Conservation (phyloP, 2,888 invertebrate genomes). For the Synanthedon andrenaeformis region DNA sequence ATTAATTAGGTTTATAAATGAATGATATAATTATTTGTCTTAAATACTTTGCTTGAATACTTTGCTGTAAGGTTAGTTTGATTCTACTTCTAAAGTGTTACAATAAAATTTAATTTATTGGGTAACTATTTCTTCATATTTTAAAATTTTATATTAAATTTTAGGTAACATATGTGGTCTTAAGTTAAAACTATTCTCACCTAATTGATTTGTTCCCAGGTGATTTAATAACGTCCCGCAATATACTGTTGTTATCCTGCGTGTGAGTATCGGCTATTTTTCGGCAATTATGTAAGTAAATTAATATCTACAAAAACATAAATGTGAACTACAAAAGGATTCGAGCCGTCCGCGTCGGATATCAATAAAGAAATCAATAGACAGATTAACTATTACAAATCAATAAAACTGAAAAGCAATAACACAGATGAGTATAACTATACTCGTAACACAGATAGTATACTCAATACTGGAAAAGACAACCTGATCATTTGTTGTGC, state of each 20-base stretch:
- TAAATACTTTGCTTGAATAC: too few relatives aligned
- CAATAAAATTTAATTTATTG: too few relatives aligned
- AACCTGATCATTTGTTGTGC: too few relatives aligned
- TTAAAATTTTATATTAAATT: too few relatives aligned
- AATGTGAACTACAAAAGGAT: constrained; percentile 51
- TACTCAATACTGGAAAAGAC: too few relatives aligned
- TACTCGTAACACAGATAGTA: too few relatives aligned
- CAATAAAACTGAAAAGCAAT: constrained; percentile 64
- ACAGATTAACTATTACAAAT: constrained; percentile 67
- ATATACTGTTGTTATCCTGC: constrained; percentile 36
- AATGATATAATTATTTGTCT: too few relatives aligned
- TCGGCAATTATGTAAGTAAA: constrained; percentile 56
- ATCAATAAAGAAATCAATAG: constrained; percentile 68
- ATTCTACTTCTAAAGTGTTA: too few relatives aligned
- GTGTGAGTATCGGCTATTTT: constrained; percentile 59
- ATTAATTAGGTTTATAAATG: too few relatives aligned
- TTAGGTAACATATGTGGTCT: too few relatives aligned
- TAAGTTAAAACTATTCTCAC: neutral
- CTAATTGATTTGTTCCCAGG: constrained; percentile 33
- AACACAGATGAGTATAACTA: neutral
- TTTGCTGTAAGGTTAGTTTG: too few relatives aligned
- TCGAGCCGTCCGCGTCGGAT: constrained; percentile 30
- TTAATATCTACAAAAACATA: constrained; percentile 55
- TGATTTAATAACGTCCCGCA: constrained; percentile 62
- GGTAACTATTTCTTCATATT: too few relatives aligned